A percentile compares a stretch with the other conserved stretches of the same genome.
These are phyloP conservation scores for Albula glossodonta DNA, from an alignment of 2,113 vertebrate species.

Conservation along the genomic window DNA sequence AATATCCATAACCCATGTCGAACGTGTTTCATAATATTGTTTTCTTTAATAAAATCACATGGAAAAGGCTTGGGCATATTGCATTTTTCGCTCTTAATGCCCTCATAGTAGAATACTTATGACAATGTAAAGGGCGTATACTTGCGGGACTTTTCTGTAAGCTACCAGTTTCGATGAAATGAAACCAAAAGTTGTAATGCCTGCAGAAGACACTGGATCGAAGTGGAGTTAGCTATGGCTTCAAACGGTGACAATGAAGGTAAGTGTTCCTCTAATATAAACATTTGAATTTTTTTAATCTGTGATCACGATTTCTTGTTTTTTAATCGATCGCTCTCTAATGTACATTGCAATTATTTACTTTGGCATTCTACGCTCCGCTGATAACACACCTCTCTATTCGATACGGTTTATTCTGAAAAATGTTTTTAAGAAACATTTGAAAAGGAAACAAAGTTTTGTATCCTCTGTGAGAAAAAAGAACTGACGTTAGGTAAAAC, in stretches of 20 bases:
- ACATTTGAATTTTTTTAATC: not conserved
- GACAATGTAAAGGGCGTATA: not conserved
- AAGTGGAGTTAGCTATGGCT: not conserved
- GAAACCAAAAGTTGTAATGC: not conserved
- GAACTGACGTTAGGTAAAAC: too few relatives aligned
- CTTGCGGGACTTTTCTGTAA: not conserved
- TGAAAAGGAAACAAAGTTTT: too few relatives aligned
- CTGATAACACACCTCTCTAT: too few relatives aligned
- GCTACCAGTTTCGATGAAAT: not conserved
- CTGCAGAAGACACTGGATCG: not conserved
- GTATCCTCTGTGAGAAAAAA: too few relatives aligned
- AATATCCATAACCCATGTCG: not conserved
- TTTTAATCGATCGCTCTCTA: too few relatives aligned
- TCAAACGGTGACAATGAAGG: not conserved
- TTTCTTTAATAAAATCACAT: too few relatives aligned
- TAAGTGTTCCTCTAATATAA: not conserved
- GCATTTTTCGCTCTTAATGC: not conserved
- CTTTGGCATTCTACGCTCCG: too few relatives aligned
- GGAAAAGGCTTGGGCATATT: too few relatives aligned
- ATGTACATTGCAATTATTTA: too few relatives aligned
- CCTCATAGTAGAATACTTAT: not conserved
- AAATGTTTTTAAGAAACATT: too few relatives aligned
- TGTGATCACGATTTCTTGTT: not conserved
- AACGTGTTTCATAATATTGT: too few relatives aligned
- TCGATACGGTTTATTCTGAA: too few relatives aligned